Percentiles rank a stretch among this genome's conserved stretches.
Conservation (phyloP, 2,888 invertebrate genomes). For the Osmoderma eremita region DNA sequence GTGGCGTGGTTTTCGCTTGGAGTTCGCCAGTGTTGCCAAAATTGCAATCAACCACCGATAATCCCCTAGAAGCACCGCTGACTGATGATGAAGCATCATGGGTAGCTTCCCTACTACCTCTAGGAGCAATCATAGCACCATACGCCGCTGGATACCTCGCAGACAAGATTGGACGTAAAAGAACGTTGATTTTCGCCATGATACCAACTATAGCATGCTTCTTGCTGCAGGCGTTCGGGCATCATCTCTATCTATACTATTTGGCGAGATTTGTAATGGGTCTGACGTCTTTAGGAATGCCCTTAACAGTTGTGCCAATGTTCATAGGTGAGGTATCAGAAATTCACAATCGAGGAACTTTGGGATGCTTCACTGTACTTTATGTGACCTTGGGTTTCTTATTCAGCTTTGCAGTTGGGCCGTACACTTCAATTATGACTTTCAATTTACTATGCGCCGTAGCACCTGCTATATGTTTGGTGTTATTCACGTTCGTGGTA, state of each 20-base stretch:
- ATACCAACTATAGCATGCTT: constrained; percentile 71
- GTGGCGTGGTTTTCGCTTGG: constrained; percentile 64
- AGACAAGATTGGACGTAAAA: constrained; percentile 71
- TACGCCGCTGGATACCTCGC: constrained; percentile 74
- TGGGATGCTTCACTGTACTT: constrained; percentile 42
- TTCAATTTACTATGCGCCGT: constrained; percentile 36
- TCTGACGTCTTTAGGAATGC: constrained; percentile 44
- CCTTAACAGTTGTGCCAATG: constrained; percentile 79
- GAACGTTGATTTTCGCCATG: constrained; percentile 71
- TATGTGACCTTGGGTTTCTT: constrained; percentile 41
- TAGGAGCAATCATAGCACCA: constrained; percentile 73
- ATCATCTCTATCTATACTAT: constrained; percentile 38
- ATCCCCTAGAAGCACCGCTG: constrained; percentile 64
- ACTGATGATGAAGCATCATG: constrained; percentile 72
- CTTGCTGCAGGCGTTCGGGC: constrained; percentile 41
- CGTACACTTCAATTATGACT: constrained; percentile 32
- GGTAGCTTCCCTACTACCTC: constrained; percentile 76
- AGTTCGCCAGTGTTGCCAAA: constrained; percentile 54
- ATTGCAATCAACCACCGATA: constrained; percentile 56
- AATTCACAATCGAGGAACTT: constrained; percentile 41
- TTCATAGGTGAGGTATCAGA: constrained; percentile 79
- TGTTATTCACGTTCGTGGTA: constrained; percentile 39
- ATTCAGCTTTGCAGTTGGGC: constrained; percentile 41
- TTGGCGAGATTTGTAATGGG: constrained; percentile 43
- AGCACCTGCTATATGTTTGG: constrained; percentile 31